Base-by-base conservation (phyloP, 2,888 invertebrate species). In the Hydrotaea diabolus region DNA sequence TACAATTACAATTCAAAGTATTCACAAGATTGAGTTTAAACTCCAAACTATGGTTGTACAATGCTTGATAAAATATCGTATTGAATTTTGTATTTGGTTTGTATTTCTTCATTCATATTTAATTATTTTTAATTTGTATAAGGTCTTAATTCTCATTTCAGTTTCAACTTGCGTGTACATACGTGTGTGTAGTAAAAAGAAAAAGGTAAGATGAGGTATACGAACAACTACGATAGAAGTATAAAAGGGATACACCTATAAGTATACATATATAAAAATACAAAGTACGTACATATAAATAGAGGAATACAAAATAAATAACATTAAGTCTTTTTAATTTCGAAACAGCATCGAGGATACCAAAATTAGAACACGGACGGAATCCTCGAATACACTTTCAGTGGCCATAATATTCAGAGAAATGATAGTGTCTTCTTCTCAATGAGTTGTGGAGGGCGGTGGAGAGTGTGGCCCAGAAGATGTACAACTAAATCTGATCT, bases 251-350 rank as follows among this genome's bases (percentile, higher is more conserved):
- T 59, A 23, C 59, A 15, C n/a, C 1, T 13, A 49, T 31, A 59
- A 19, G 62, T 17, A 59, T 19, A 26, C 23, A 59, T 21, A 31
- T 26, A 71, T 17, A 78, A 53, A 49, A 31, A 19, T 43, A 59
- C n/a, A 75, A 5, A 59, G 23, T 59, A 59, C 59, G 23, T 21
- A 55, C 19, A 21, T 55, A 55, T 59, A 62, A 26, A 57, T 57
- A 77, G 19, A 73, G 59, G n/a, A 66, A 55, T 21, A 46, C 53
- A n/a, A 26, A 64, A 73, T 49, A 55, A n/a, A 77, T 53, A 78
- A 83, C 79, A 83, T 80, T 66, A 83, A 83, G 80, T 83, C 83
- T 80, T 77, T 59, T 78, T 83, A 57, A 75, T 26, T 78, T 72
- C 46, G 53, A 69, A 77, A 77, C 74, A 46, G 23, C 71, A 55